A percentile compares a stretch with the other conserved stretches of the same genome.
Evolutionary conservation across 1,140 invertebrate species (phyloP).

Genomic region (Brachionus koreanus): DNA sequence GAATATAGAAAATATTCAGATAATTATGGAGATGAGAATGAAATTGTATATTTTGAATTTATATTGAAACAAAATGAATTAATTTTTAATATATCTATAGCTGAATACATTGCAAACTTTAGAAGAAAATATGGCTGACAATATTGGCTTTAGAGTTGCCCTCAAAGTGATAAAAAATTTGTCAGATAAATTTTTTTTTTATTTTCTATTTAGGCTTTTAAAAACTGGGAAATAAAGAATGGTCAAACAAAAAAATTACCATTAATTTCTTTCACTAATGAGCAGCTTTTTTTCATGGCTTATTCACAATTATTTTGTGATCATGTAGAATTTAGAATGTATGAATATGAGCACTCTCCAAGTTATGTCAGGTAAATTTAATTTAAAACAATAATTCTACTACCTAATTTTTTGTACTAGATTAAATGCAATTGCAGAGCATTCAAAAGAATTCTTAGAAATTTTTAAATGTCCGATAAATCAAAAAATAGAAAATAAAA

Average conservation of each 20-base stretch:
- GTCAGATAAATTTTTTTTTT: too few relatives aligned
- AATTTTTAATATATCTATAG: neutral
- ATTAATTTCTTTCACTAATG: neutral
- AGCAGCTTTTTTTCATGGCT: conserved; percentile 2
- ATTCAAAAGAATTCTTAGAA: neutral
- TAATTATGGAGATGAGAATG: neutral
- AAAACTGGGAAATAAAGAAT: neutral
- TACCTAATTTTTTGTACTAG: neutral
- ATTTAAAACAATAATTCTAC: neutral
- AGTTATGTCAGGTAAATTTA: neutral
- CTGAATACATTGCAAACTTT: neutral
- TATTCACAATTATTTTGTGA: conserved; percentile 7
- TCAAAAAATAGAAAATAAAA: neutral
- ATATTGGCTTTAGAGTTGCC: neutral
- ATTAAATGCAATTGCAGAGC: neutral
- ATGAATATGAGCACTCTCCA: neutral
- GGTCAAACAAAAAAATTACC: neutral
- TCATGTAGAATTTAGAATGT: neutral
- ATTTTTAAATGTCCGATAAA: neutral
- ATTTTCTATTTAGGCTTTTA: too few relatives aligned
- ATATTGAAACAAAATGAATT: neutral
- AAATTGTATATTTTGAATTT: neutral
- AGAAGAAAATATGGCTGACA: conserved; percentile 15
- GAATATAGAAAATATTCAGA: neutral
- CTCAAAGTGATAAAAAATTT: neutral